These are phyloP conservation scores for Arctia plantaginis DNA, from an alignment of 2,888 invertebrate species.

Conservation along the genomic window DNA sequence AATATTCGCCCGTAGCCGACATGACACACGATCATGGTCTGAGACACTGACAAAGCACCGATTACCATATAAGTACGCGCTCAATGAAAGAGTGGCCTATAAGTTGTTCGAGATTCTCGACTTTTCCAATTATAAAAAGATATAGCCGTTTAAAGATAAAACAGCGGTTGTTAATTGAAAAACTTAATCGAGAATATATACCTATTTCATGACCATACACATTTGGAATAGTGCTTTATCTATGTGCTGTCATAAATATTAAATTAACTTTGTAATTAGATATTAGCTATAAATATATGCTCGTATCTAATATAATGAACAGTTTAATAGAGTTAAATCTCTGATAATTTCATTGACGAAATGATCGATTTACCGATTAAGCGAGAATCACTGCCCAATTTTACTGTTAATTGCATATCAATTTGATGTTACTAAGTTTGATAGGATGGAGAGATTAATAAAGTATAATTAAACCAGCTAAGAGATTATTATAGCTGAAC, in stretches of 20 bases:
- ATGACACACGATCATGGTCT: slow-evolving; percentile 52
- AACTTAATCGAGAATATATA: slow-evolving; percentile 62
- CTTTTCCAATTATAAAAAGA: slow-evolving; percentile 66
- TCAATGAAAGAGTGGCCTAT: slow-evolving; percentile 51
- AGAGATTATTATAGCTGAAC: slow-evolving; percentile 55
- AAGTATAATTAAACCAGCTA: slow-evolving; percentile 42
- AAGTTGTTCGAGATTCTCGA: slow-evolving; percentile 55
- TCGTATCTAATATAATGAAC: slow-evolving; percentile 16
- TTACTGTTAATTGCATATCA: slow-evolving; percentile 30
- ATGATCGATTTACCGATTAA: slow-evolving; percentile 23
- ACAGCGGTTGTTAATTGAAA: slow-evolving; percentile 60
- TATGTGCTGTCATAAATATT: slow-evolving; percentile 48
- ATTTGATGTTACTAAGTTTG: slow-evolving; percentile 37
- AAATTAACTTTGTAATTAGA: slow-evolving; percentile 37
- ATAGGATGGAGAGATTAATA: slow-evolving; percentile 32
- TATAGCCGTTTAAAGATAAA: slow-evolving; percentile 65
- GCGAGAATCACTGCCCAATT: slow-evolving; percentile 25
- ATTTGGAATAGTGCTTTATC: slow-evolving; percentile 55
- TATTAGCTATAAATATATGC: slow-evolving; percentile 35
- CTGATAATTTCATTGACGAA: slow-evolving; percentile 24
- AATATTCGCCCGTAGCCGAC: slow-evolving; percentile 35
- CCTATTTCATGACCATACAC: slow-evolving; percentile 43
- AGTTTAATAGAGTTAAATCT: slow-evolving; percentile 23
- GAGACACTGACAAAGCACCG: slow-evolving; percentile 66
- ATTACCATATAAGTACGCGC: slow-evolving; percentile 65